phyloP scores from a whole-genome alignment of 2,113 vertebrate species.

The Oenanthe oenanthe region DNA sequence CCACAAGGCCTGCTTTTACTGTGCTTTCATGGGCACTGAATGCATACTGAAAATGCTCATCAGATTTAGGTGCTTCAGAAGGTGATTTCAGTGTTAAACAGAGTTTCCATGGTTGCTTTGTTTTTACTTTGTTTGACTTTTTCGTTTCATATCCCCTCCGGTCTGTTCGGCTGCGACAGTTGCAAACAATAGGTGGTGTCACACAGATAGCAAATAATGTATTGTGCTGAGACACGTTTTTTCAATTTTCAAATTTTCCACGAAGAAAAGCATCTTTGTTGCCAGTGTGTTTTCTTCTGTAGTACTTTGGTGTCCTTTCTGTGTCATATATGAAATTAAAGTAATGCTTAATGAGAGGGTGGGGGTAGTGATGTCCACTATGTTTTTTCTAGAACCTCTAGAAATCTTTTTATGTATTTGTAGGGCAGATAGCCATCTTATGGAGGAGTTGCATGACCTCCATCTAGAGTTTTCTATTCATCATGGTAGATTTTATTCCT shows the following conservation, averaged over 20 bases:
- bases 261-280: not conserved
- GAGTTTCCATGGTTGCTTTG: not conserved
- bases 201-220: not conserved
- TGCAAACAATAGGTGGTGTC: not conserved
- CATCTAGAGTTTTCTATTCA: not conserved
- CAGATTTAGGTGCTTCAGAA: not conserved
- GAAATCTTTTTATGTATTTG: not conserved
- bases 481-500: not conserved
- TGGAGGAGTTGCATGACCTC: not conserved
- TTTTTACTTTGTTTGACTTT: not conserved
- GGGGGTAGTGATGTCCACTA: accelerated
- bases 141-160: not conserved
- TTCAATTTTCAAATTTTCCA: not conserved
- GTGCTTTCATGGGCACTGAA: not conserved
- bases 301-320: not conserved
- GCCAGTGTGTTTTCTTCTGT: not conserved
- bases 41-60: not conserved
- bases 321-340: not conserved
- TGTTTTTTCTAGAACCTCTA: not conserved
- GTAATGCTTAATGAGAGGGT: not conserved
- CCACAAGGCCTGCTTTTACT: not conserved
- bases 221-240: not conserved
- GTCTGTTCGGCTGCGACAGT: not conserved
- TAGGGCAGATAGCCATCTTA: not conserved
- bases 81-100: not conserved